Conservation (phyloP, 1,140 invertebrate genomes). For the Lysiphlebus fabarum region DNA sequence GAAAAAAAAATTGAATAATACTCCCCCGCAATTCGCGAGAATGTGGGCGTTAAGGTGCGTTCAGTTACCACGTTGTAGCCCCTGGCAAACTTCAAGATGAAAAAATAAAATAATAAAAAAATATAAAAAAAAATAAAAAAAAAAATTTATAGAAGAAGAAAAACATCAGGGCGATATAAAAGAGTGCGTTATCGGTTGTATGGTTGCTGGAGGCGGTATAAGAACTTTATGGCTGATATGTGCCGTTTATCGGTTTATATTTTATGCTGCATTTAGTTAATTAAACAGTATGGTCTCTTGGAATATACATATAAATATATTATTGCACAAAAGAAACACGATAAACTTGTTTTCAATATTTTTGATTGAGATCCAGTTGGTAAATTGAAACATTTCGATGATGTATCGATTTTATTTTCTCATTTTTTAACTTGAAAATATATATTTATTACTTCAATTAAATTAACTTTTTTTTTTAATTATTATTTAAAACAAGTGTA, state of each 20-base stretch:
- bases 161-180: slow-evolving; percentile 29
- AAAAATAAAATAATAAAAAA: too few species aligned
- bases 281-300: slow-evolving; percentile 31
- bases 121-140: too few species aligned
- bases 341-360: too few species aligned
- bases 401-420: too few species aligned
- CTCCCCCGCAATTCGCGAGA: slow-evolving; percentile 27
- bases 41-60: slow-evolving; percentile 42
- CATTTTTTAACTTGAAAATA: too few species aligned
- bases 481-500: too few species aligned
- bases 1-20: slow-evolving; percentile 1
- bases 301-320: too few species aligned
- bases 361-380: too few species aligned
- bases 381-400: too few species aligned
- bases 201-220: slow-evolving; percentile 29
- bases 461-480: too few species aligned
- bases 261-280: slow-evolving; percentile 36
- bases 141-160: slow-evolving; percentile 3
- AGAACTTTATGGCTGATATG: slow-evolving; percentile 37
- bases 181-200: slow-evolving; percentile 34
- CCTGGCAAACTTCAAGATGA: neutral
- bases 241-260: slow-evolving; percentile 33
- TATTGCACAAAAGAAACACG: too few species aligned
- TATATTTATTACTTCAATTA: too few species aligned
- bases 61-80: slow-evolving; percentile 24